Evolutionary conservation across 2,888 invertebrate genomes (phyloP).

Genomic region (Syrista parreyssii): DNA sequence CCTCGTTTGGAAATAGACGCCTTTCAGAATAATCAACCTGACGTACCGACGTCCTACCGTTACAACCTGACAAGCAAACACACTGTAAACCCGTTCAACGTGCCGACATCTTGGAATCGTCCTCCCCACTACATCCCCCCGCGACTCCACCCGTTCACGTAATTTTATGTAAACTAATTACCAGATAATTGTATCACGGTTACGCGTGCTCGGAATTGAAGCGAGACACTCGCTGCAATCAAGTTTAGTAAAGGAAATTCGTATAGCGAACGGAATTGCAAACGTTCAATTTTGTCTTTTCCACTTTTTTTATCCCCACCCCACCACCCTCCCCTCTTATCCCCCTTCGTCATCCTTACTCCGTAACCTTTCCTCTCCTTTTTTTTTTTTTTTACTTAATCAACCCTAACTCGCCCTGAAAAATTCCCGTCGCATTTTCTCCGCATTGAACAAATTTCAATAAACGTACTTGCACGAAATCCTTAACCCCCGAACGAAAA

Average conservation of each 20-base stretch:
- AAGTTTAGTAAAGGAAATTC: slow-evolving; percentile 36
- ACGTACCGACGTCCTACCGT: background rate
- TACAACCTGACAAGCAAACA: background rate
- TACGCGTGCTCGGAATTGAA: slow-evolving; percentile 40
- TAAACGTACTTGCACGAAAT: no score
- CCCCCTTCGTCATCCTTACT: background rate
- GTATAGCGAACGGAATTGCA: slow-evolving; percentile 40
- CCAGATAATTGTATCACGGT: slow-evolving; percentile 46
- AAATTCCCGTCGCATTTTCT: no score
- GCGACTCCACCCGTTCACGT: slow-evolving; percentile 16
- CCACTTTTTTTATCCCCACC: background rate
- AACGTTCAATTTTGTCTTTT: slow-evolving; percentile 11
- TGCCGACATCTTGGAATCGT: slow-evolving; percentile 9
- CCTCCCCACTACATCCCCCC: slow-evolving; percentile 1
- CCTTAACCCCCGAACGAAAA: no score
- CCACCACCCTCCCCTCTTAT: no score
- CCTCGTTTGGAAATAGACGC: background rate
- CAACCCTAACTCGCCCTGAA: no score
- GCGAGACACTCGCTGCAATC: slow-evolving; percentile 37
- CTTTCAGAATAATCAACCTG: background rate
- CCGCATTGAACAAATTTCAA: no score
- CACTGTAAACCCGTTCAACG: background rate
- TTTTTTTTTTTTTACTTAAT: background rate
- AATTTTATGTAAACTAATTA: slow-evolving; percentile 57
- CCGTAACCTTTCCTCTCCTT: background rate